These are phyloP conservation scores for Cyanistes caeruleus DNA, from an alignment of 2,113 vertebrate species.

Conservation along the genomic window DNA sequence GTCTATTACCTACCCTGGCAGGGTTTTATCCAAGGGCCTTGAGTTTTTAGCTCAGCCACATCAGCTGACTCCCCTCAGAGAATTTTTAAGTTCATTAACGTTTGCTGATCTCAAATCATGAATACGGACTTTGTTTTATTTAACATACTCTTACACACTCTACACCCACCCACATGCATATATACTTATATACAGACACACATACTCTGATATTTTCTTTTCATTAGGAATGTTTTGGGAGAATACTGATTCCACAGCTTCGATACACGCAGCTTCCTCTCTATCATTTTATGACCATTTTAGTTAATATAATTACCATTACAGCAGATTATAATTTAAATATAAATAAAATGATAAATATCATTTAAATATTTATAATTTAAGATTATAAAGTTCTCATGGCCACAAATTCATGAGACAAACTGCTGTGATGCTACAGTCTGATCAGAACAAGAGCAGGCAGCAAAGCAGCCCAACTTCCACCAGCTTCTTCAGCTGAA, in stretches of 20 bases:
- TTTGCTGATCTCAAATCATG: not conserved
- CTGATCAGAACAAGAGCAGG: conserved; percentile 6
- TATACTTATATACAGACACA: fast-evolving
- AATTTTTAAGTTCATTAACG: not conserved
- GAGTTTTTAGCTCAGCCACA: not conserved
- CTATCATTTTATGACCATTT: not conserved
- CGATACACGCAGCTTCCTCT: not conserved
- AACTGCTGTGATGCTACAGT: not conserved
- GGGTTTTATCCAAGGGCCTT: not conserved
- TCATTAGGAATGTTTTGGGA: not conserved
- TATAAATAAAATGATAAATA: no score
- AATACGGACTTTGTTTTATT: not conserved
- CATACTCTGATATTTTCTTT: not conserved
- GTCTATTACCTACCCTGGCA: no score
- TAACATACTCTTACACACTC: not conserved
- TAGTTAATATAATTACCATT: not conserved
- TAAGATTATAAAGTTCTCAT: not conserved
- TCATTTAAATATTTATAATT: no score
- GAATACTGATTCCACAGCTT: not conserved
- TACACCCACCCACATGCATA: not conserved
- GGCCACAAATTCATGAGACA: conserved; percentile 1
- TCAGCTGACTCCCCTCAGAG: not conserved
- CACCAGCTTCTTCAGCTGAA: not conserved
- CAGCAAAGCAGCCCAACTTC: not conserved
- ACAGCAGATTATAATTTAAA: not conserved